Conservation (phyloP, 2,888 invertebrate species). For the Drosophila prostipennis region DNA sequence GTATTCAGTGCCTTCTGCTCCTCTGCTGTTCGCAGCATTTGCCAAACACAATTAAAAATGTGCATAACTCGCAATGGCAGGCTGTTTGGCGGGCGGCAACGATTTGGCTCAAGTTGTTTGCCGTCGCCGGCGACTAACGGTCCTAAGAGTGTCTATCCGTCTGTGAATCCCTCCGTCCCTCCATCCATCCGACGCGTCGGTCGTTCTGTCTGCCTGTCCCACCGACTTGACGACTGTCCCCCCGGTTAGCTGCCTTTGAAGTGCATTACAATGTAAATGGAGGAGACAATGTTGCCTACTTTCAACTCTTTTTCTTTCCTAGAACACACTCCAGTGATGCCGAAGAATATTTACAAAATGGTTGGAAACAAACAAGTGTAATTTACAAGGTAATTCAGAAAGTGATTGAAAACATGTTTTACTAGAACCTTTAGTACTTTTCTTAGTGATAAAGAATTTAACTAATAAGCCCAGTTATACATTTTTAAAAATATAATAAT, state of each 20-base stretch:
- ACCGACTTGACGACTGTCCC: constrained; percentile 28
- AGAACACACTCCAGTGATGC: constrained; percentile 18
- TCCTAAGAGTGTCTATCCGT: constrained; percentile 48
- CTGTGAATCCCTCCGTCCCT: constrained; percentile 19
- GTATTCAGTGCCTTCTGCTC: constrained; percentile 5
- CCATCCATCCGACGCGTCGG: not conserved
- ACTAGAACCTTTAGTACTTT: no score
- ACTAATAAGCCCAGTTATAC: no score
- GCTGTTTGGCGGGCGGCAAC: constrained; percentile 33
- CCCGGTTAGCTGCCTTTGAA: constrained; percentile 63
- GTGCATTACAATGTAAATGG: constrained; percentile 72
- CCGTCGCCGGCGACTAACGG: constrained; percentile 55
- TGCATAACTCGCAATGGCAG: constrained; percentile 63
- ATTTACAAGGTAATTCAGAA: not conserved
- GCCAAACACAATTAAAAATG: constrained; percentile 76
- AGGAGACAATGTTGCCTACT: constrained; percentile 59
- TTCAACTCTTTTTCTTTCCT: constrained; percentile 37
- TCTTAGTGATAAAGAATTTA: no score
- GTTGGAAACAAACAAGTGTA: not conserved
- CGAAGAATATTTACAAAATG: not conserved
- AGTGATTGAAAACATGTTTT: not conserved
- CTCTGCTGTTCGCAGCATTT: constrained; percentile 49
- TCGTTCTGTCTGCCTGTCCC: not conserved
- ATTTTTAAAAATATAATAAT: no score
- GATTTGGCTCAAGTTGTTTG: constrained; percentile 66